Evolutionary conservation across 2,888 invertebrate species (phyloP).

Genomic region (Pollenia angustigena): DNA sequence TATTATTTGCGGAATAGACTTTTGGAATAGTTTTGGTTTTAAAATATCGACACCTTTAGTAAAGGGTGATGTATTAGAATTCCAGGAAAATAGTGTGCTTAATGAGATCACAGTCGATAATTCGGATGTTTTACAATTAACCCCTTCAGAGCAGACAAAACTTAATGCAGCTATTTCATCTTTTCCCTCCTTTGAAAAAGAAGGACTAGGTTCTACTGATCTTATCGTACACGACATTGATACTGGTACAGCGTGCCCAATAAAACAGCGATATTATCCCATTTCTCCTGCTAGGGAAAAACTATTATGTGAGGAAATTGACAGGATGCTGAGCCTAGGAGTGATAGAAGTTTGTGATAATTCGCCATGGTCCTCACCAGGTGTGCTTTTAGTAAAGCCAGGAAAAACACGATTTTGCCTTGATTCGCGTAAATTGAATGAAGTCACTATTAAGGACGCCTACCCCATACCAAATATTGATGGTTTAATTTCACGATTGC

Average conservation of each 20-base stretch:
- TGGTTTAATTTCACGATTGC: too few species aligned
- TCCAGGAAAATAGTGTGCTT: not conserved
- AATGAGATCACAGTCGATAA: not conserved
- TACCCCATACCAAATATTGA: conserved; percentile 4
- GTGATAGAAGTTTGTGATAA: conserved; percentile 13
- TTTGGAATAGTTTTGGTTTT: too few species aligned
- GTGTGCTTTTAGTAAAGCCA: not conserved
- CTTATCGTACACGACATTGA: conserved; percentile 36
- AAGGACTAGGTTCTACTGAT: conserved; percentile 40
- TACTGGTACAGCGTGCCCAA: conserved; percentile 25
- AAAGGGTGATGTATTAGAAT: not conserved
- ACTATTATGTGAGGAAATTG: conserved; percentile 46
- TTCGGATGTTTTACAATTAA: too few species aligned
- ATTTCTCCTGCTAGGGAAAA: conserved; percentile 37
- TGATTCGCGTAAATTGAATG: conserved; percentile 7
- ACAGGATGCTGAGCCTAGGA: conserved; percentile 33
- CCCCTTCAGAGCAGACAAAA: too few species aligned
- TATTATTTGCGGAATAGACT: too few species aligned
- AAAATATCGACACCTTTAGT: too few species aligned
- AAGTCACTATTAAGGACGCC: not conserved
- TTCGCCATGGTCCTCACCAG: conserved; percentile 6
- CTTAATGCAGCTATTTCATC: not conserved
- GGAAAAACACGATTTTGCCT: conserved; percentile 5
- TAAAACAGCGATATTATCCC: conserved; percentile 57
- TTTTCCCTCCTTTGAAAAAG: conserved; percentile 44